phyloP scores from a whole-genome alignment of 2,113 vertebrate genomes.

The Periophthalmus modestus region DNA sequence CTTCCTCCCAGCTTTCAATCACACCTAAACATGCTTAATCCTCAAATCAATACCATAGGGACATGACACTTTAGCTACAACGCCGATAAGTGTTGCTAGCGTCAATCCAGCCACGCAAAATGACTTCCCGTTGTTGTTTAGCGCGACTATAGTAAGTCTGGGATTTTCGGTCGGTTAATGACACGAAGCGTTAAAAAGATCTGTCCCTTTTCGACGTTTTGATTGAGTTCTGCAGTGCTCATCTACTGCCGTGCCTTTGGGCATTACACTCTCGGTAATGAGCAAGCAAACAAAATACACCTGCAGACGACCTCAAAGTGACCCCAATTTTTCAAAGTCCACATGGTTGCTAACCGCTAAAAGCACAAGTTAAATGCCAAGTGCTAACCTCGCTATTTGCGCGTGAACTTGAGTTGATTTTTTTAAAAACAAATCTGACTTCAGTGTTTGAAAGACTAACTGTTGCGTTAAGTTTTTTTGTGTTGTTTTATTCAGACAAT shows the following conservation, averaged over 20 bases:
- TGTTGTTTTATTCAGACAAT: slow-evolving; percentile 20
- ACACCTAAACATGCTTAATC: slow-evolving; percentile 47
- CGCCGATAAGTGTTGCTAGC: neutral
- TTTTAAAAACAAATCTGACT: neutral
- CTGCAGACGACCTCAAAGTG: slow-evolving; percentile 24
- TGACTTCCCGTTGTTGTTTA: neutral
- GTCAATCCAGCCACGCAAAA: slow-evolving; percentile 2
- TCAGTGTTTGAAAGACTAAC: slow-evolving; percentile 4
- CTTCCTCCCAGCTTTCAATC: slow-evolving; percentile 29
- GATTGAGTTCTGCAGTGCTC: slow-evolving; percentile 30
- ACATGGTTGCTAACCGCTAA: slow-evolving; percentile 44
- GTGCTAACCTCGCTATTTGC: slow-evolving; percentile 47
- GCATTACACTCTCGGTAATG: slow-evolving; percentile 31
- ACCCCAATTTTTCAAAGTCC: slow-evolving; percentile 66
- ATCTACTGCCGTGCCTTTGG: slow-evolving; percentile 25
- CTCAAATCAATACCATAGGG: slow-evolving; percentile 27
- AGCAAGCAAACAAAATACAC: slow-evolving; percentile 20
- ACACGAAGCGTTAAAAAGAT: slow-evolving; percentile 18
- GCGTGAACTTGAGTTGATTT: slow-evolving; percentile 30
- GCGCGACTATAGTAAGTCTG: slow-evolving; percentile 20
- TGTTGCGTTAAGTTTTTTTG: slow-evolving; percentile 20
- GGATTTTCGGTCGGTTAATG: neutral
- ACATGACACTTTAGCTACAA: neutral
- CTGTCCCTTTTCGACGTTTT: slow-evolving; percentile 30
- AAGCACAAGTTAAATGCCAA: slow-evolving; percentile 53